These are phyloP conservation scores for Eupithecia dodoneata DNA, from an alignment of 2,888 invertebrate genomes.

Conservation along the genomic window DNA sequence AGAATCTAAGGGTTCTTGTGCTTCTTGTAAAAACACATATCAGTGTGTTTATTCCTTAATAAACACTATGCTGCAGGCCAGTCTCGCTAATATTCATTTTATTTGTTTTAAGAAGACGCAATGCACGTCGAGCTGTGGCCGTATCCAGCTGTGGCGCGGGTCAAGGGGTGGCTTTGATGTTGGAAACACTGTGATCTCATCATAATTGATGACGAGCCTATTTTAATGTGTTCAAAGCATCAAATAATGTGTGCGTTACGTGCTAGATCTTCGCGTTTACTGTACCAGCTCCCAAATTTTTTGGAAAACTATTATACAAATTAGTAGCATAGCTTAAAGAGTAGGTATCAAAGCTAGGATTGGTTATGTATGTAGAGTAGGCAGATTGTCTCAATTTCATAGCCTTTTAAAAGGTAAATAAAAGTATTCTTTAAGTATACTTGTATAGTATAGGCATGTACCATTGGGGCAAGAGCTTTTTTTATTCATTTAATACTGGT, in stretches of 20 bases:
- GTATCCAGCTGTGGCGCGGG: slow-evolving; percentile 99
- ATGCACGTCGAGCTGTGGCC: slow-evolving; percentile 91
- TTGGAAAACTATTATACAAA: not conserved
- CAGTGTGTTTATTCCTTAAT: not conserved
- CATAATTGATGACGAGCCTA: not conserved
- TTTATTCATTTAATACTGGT: not conserved
- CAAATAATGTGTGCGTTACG: not conserved
- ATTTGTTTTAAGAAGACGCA: slow-evolving; percentile 52
- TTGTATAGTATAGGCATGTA: not conserved
- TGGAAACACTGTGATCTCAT: slow-evolving; percentile 87
- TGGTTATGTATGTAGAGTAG: not conserved
- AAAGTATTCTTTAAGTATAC: too few species aligned
- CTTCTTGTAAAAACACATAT: not conserved
- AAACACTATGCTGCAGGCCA: not conserved
- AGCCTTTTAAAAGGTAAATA: not conserved
- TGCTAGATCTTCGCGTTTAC: not conserved
- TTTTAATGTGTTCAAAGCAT: not conserved
- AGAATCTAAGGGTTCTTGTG: not conserved
- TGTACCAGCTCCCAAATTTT: not conserved
- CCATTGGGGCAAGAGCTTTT: not conserved
- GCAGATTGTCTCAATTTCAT: not conserved
- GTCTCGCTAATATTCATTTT: not conserved
- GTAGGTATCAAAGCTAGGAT: not conserved
- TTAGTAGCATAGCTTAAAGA: too few species aligned
- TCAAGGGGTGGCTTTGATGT: slow-evolving; percentile 96